Evolutionary conservation across 2,888 invertebrate genomes (phyloP), one percentile per base, ranked within the genome.

Genomic region (Gastrophysa polygoni): DNA sequence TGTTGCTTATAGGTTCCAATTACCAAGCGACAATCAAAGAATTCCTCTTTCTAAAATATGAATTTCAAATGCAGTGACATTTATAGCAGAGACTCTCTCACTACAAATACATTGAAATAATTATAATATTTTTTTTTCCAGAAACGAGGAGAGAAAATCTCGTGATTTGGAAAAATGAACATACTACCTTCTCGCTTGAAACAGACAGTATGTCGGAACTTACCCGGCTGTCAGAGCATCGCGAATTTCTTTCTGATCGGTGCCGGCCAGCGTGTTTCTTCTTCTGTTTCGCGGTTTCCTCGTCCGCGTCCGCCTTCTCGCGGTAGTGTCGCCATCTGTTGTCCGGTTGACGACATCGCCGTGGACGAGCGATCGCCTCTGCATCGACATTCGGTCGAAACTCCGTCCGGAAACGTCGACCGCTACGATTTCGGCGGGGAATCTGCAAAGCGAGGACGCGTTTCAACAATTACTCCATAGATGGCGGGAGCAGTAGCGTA

Each of bases 191-290:
- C n/a, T n/a, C n/a, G n/a, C n/a, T n/a, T n/a, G n/a, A n/a, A n/a
- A n/a, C n/a, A n/a, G n/a, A n/a, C n/a, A n/a, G n/a, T n/a, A n/a
- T n/a, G n/a, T n/a, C 46, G 18, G 24, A 10, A 70, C 91, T 87
- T 86, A 92, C 93, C 91, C 91, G 83, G 89, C 90, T 77, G 75
- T 78, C 7, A 92, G 87, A 77, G 92, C 93, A 83, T 91, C 90
- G 82, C 89, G 88, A 82, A 94, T 91, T 85, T 94, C 94, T 84
- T 91, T 92, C 80, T 92, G 91, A 85, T 93, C 93, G 76, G 91
- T 93, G 81, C 94, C 93, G 75, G 93, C 92, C 80, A 95, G 90
- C 76, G 95, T 95, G 83, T 95, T 95, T 80, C 95, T 87, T 85
- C 94, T 86, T 84, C 92, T 91, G 82, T 90, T 91, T 72, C 93